Evolutionary conservation across 2,113 vertebrate species (phyloP), one percentile per base, ranked within the genome.

Genomic region (Scomber japonicus): DNA sequence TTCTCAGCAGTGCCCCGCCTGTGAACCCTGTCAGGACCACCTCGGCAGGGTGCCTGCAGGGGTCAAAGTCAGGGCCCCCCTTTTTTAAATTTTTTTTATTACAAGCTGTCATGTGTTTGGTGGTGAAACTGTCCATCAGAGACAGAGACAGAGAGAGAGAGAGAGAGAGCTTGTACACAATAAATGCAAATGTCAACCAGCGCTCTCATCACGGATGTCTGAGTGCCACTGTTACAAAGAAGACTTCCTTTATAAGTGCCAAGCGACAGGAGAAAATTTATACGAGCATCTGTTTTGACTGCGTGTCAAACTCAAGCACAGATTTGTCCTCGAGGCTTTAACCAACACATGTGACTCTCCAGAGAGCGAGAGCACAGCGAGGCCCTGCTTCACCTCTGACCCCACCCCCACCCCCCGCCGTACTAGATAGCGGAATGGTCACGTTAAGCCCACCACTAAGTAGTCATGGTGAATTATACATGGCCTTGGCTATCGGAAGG

Each of bases 1-100:
- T 19, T 27, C 61, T 81, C 8, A 66, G 77, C 57, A 53, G 49
- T 40, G 88, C 81, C 79, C 89, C 17, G 56, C 24, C 40, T 31
- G 35, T 82, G 86, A 92, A 86, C 86, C 72, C 80, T 65, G 72
- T 78, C 76, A 63, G 62, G 77, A 84, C 78, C 85, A 84, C 82
- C 81, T 85, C 68, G 10, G 59, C 81, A 66, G 72, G 72, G 81
- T 84, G 75, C 59, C 74, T 69, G 62, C 57, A 17, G 7, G 67
- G 74, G 73, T 81, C 83, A 81, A 68, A 56, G 78, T 79, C 71
- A 50, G 63, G 75, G 57, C 54, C 64, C 62, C 21, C 21, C 21
- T 21, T 21, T 21, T 21, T 21, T 21, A 21, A 1, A 27, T 3
- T 27, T 27, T 19, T 75, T 81, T 78, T 24, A 87, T 78, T 24